Conservation (phyloP, 2,113 vertebrate genomes). For the Carlito syrichta region DNA sequence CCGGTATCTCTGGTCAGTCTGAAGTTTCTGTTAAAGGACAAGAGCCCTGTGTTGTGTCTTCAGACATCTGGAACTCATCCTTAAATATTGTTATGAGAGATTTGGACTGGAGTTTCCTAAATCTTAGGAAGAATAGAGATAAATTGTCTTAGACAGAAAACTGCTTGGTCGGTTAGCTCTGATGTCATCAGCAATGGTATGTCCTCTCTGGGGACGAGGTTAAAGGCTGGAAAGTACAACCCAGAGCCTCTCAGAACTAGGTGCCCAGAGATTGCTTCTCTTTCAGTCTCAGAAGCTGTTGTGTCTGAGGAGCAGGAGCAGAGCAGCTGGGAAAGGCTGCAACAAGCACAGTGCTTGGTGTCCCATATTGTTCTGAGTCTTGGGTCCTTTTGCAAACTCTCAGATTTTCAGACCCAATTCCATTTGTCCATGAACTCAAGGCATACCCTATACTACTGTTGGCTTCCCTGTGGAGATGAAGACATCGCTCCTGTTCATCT, state of each 20-base stretch:
- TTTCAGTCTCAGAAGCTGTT: too few species aligned
- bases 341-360: rapidly evolving
- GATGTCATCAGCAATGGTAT: not conserved
- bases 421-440: not conserved
- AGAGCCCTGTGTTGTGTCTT: too few species aligned
- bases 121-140: not conserved
- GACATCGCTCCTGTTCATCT: too few species aligned
- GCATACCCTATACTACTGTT: not conserved
- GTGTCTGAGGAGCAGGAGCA: too few species aligned
- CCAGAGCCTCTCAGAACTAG: not conserved
- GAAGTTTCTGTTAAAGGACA: not conserved
- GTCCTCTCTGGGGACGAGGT: not conserved
- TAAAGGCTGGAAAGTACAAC: not conserved
- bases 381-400: not conserved
- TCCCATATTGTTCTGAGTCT: not conserved
- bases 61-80: not conserved
- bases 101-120: not conserved
- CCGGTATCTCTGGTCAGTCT: not conserved
- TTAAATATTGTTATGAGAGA: not conserved
- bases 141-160: not conserved
- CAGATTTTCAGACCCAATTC: not conserved
- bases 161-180: too few species aligned
- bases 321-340: rapidly evolving
- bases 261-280: not conserved
- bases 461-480: too few species aligned